Base-by-base conservation (phyloP, 2,113 vertebrate species). In the Henicopernis longicauda region DNA sequence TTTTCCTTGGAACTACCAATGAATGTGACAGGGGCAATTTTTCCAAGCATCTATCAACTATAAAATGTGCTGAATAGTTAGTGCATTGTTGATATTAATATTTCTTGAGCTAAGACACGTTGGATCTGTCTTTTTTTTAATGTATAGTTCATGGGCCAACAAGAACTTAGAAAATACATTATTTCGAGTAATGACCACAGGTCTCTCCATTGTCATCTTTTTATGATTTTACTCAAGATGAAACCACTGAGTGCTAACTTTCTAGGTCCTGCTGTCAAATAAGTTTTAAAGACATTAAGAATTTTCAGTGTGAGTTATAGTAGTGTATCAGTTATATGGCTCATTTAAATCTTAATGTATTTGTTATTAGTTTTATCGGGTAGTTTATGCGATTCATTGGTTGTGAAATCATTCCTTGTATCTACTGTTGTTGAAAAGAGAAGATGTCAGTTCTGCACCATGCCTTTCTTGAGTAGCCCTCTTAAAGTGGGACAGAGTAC, bases 11-110 rank as follows among this genome's bases (percentile, higher is more conserved):
- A 97, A 65, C 54, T 78, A 78, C 36, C 93, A 93, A 72, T 94
- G 82, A 96, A 80, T 96, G 79, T 97, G 95, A 85, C 34, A 74
- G 86, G 77, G 62, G 65, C 82, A 94, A 55, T 98, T 97, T 97
- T 97, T 96, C 86, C 55, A 89, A 82, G 90, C 2, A 16, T n/a
- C 31, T 95, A 44, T 97, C 91, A 96, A 17, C 40, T 93, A n/a
- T 44, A 91, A 93, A 90, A 77, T 4, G 21, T 71, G 38, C 89
- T 94, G 79, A 72, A 55, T 95, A 93, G 82, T 95, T 93, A 93
- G 58, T 89, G 27, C 40, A 45, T 66, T 78, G 45, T 95, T 97
- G 54, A 89, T 93, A 38, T 12, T 69, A 50, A 9, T 94, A 77
- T 86, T 97, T 92, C 90, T 84, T 95, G 50, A 97, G 85, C 67